Conservation (phyloP, 2,888 invertebrate species). For the Zygogramma bicolorata region DNA sequence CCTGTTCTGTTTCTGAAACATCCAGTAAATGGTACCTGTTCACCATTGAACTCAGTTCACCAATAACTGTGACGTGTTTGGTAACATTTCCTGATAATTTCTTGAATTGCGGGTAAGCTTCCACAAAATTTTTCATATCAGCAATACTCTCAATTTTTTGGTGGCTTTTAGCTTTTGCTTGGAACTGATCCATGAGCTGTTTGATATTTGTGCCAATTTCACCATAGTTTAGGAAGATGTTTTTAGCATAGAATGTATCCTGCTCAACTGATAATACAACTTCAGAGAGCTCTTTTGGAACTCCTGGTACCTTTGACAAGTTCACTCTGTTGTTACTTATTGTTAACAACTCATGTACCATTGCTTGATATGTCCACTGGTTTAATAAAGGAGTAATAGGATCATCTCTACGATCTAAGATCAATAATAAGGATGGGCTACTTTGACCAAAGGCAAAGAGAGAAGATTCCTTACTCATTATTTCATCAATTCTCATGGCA, state of each 20-base stretch:
- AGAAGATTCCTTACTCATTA: conserved; percentile 87
- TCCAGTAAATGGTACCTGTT: conserved; percentile 83
- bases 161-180: conserved; percentile 91
- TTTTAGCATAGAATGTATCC: conserved; percentile 97
- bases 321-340: conserved; percentile 95
- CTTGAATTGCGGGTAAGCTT: conserved; percentile 98
- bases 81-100: conserved; percentile 96
- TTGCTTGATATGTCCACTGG: conserved; percentile 99
- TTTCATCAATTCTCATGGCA: conserved; percentile 87
- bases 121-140: conserved; percentile 99
- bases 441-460: conserved; percentile 88
- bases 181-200: conserved; percentile 95
- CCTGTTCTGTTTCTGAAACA: conserved; percentile 94
- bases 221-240: conserved; percentile 96
- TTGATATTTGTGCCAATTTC: conserved; percentile 99
- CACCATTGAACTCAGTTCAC: conserved; percentile 91
- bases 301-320: conserved; percentile 81
- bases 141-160: conserved; percentile 98
- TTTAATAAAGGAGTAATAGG: conserved; percentile 95
- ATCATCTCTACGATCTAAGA: conserved; percentile 94
- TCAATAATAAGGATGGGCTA: conserved; percentile 84
- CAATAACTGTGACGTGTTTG: conserved; percentile 97
- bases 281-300: conserved; percentile 58
- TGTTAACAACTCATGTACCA: conserved; percentile 97
- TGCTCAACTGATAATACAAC: conserved; percentile 91